Conservation (phyloP, 2,888 invertebrate species). For the Mesorhabditis sp. region DNA sequence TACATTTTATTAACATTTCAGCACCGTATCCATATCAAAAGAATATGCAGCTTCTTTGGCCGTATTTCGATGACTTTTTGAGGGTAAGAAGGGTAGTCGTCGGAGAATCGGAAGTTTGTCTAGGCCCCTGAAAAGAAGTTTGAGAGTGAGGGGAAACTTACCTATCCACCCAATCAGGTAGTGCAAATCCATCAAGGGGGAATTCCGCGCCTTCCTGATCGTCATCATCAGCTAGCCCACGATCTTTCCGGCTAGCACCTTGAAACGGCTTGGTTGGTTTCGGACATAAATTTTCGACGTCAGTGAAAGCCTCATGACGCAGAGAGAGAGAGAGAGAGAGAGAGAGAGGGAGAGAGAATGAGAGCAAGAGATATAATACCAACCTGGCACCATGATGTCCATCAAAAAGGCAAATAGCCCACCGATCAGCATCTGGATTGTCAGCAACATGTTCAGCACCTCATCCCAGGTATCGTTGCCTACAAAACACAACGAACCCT, state of each 20-base stretch:
- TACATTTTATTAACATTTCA: too few species aligned
- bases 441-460: conserved; percentile 1
- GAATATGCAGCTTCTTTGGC: background rate
- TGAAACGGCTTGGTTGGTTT: too few species aligned
- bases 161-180: background rate
- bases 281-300: too few species aligned
- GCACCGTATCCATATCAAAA: too few species aligned
- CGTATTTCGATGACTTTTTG: background rate
- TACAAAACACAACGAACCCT: background rate
- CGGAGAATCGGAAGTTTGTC: background rate
- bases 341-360: too few species aligned
- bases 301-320: too few species aligned
- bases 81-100: background rate
- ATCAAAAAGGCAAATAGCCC: background rate
- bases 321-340: too few species aligned
- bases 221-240: background rate
- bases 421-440: background rate
- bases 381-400: background rate
- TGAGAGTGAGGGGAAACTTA: background rate
- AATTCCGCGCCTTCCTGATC: background rate
- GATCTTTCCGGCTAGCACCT: background rate
- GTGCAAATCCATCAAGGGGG: background rate
- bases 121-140: background rate
- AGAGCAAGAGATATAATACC: too few species aligned
- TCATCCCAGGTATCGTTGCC: conserved; percentile 3